These are phyloP conservation scores for Mercenaria mercenaria DNA, from an alignment of 1,140 invertebrate genomes.

Conservation along the genomic window DNA sequence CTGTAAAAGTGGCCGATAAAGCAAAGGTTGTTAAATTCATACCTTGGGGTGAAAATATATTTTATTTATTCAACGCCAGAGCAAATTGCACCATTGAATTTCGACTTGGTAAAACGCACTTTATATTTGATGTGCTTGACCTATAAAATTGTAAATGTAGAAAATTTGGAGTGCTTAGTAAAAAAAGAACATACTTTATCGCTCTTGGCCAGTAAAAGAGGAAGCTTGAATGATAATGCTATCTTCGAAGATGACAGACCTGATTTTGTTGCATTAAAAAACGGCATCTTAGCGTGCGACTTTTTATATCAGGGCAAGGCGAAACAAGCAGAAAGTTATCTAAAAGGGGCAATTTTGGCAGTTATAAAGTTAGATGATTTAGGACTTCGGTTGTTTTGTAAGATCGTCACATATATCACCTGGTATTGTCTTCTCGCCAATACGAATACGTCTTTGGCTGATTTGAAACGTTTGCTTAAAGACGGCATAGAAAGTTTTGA, in stretches of 20 bases:
- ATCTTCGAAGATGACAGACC: too few relatives aligned
- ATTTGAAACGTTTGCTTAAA: neutral
- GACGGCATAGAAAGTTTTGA: neutral
- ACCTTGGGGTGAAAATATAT: neutral
- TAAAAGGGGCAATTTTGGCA: neutral
- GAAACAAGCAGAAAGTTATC: neutral
- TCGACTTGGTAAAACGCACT: neutral
- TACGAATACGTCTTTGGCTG: neutral
- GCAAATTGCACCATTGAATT: neutral
- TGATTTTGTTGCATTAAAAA: neutral
- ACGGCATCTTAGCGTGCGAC: neutral
- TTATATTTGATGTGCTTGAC: neutral
- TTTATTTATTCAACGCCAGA: neutral
- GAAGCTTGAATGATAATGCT: neutral
- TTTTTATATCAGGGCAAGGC: neutral
- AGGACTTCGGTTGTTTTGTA: too few relatives aligned
- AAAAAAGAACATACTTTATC: neutral
- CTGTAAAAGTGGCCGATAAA: too few relatives aligned
- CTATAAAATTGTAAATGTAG: neutral
- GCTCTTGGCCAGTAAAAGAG: neutral
- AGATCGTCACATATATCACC: neutral
- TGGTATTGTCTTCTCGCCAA: neutral
- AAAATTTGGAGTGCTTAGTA: neutral
- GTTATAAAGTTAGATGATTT: neutral
- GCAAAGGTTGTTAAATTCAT: neutral